phyloP scores from a whole-genome alignment of 2,888 invertebrate species.

The Drosophila greeni region DNA sequence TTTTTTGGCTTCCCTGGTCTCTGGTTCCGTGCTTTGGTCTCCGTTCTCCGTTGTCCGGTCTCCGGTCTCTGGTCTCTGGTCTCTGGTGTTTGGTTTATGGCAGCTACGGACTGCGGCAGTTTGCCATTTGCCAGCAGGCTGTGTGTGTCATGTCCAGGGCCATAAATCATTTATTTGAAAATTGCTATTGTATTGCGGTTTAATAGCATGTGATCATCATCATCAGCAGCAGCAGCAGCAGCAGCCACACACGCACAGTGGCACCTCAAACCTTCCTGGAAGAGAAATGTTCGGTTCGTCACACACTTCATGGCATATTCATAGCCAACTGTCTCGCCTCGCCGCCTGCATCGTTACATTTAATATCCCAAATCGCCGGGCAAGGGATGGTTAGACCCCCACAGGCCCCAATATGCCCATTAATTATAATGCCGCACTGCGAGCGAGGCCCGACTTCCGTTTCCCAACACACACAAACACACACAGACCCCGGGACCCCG shows the following conservation, averaged over 20 bases:
- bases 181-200: slow-evolving; percentile 73
- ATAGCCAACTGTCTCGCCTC: slow-evolving; percentile 46
- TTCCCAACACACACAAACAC: slow-evolving; percentile 10
- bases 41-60: not conserved
- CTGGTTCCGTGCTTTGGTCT: not conserved
- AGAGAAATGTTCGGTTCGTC: slow-evolving; percentile 36
- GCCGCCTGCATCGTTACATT: slow-evolving; percentile 58
- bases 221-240: slow-evolving; percentile 34
- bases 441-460: slow-evolving; percentile 41
- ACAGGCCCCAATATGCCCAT: slow-evolving; percentile 63
- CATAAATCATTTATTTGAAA: slow-evolving; percentile 73
- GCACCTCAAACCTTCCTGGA: not conserved
- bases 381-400: slow-evolving; percentile 9
- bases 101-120: slow-evolving; percentile 50
- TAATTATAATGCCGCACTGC: slow-evolving; percentile 69
- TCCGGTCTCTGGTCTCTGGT: not conserved
- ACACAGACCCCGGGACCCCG: slow-evolving; percentile 1
- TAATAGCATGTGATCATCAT: slow-evolving; percentile 71
- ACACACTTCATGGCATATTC: slow-evolving; percentile 58
- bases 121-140: slow-evolving; percentile 43
- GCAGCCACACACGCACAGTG: slow-evolving; percentile 16
- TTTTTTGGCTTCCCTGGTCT: not conserved
- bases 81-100: slow-evolving; percentile 43
- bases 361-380: slow-evolving; percentile 60
- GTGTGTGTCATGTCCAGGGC: slow-evolving; percentile 50